phyloP scores from a whole-genome alignment of 1,140 invertebrate genomes.

The Panagrolaimus sp. region DNA sequence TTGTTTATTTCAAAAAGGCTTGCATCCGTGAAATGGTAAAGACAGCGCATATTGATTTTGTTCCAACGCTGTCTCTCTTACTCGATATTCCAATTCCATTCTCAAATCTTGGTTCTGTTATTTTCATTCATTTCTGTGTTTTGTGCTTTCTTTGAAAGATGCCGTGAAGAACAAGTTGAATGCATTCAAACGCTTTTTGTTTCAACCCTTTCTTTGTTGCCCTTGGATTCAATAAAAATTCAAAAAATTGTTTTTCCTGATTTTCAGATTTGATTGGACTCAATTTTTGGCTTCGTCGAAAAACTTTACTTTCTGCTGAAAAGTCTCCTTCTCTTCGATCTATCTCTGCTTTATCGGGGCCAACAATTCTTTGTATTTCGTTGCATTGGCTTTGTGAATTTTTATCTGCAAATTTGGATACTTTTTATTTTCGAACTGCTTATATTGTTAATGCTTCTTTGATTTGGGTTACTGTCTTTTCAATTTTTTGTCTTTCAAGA shows the following conservation, averaged over 20 bases:
- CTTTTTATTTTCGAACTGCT: slow-evolving; percentile 16
- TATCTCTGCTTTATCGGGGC: slow-evolving; percentile 21
- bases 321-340: background rate
- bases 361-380: slow-evolving; percentile 17
- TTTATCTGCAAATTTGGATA: background rate
- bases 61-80: slow-evolving; percentile 80
- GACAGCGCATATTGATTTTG: slow-evolving; percentile 75
- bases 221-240: background rate
- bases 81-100: slow-evolving; percentile 84
- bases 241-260: background rate
- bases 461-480: background rate
- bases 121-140: slow-evolving; percentile 65
- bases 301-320: background rate
- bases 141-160: slow-evolving; percentile 32
- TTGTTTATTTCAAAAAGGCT: slow-evolving; percentile 67
- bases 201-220: background rate
- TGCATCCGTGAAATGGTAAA: background rate
- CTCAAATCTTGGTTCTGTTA: slow-evolving; percentile 80
- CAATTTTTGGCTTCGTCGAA: background rate
- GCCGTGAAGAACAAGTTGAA: slow-evolving; percentile 34
- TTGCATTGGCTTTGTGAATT: slow-evolving; percentile 34
- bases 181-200: slow-evolving; percentile 10
- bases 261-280: background rate
- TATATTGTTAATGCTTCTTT: slow-evolving; percentile 26
- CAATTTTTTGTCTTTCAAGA: background rate